Percentiles rank a stretch among this genome's conserved stretches.
phyloP scores from a whole-genome alignment of 2,113 vertebrate genomes.

The Gobiocypris rarus region DNA sequence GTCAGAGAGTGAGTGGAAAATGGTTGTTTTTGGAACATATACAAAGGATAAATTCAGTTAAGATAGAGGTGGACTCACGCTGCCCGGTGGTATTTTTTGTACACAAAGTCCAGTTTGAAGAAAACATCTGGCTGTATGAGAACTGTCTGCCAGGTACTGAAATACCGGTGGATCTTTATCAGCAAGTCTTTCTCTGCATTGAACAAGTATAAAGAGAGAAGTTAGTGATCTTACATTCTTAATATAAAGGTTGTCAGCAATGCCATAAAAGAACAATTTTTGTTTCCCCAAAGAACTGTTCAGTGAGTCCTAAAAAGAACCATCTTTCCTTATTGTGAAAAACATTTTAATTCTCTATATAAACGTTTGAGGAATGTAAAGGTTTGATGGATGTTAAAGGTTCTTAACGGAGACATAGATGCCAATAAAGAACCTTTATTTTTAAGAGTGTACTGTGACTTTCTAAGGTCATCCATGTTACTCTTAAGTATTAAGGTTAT shows the following conservation, averaged over 20 bases:
- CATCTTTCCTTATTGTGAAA: too few species aligned
- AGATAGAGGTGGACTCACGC: slow-evolving; percentile 77
- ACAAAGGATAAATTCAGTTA: not conserved
- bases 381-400: too few species aligned
- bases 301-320: too few species aligned
- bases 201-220: slow-evolving; percentile 28
- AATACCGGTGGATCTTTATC: slow-evolving; percentile 90
- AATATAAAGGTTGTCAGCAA: too few species aligned
- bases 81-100: slow-evolving; percentile 85
- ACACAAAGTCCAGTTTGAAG: slow-evolving; percentile 91
- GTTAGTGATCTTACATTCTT: not conserved
- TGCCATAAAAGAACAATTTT: too few species aligned
- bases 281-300: too few species aligned
- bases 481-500: not conserved
- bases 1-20: not conserved
- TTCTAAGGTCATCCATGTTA: not conserved
- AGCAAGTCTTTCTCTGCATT: slow-evolving; percentile 85
- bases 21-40: not conserved
- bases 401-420: too few species aligned
- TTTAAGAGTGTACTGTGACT: not conserved
- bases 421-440: too few species aligned
- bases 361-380: too few species aligned
- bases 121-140: slow-evolving; percentile 92
- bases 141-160: slow-evolving; percentile 93
- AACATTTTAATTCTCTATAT: too few species aligned